Conservation (phyloP, 2,888 invertebrate genomes). For the Cephus rjabovi region DNA sequence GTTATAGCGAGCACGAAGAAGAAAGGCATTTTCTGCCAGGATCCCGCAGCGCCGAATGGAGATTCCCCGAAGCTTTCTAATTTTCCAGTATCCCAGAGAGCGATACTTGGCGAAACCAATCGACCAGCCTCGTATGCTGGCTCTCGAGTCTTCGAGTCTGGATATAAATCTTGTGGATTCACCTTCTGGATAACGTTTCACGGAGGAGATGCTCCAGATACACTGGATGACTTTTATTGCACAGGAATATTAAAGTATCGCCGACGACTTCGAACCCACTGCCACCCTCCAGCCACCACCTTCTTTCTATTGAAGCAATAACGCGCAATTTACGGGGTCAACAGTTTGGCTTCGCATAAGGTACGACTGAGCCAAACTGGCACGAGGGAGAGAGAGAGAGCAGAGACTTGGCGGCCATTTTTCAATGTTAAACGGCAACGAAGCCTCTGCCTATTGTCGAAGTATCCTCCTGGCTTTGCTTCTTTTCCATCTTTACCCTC, state of each 20-base stretch:
- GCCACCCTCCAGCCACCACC: conserved; percentile 12
- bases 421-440: neutral
- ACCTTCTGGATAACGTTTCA: neutral
- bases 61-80: neutral
- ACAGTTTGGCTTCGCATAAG: conserved; percentile 38
- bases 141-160: neutral
- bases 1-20: neutral
- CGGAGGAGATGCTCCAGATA: conserved; percentile 36
- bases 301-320: conserved; percentile 41
- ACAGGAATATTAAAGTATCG: conserved; percentile 28
- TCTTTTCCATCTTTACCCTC: neutral
- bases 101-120: neutral
- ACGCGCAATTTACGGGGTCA: conserved; percentile 48
- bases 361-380: conserved; percentile 36
- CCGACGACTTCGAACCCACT: conserved; percentile 11
- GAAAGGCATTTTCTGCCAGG: neutral
- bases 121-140: neutral
- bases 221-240: conserved; percentile 44
- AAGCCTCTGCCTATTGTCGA: neutral
- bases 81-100: neutral
- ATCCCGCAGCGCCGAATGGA: neutral
- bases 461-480: neutral
- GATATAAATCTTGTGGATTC: neutral
- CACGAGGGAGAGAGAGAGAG: conserved; percentile 17
- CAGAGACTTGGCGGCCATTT: neutral